These are phyloP conservation scores for Priocnemis perturbator DNA, from an alignment of 2,888 invertebrate species.

Conservation along the genomic window DNA sequence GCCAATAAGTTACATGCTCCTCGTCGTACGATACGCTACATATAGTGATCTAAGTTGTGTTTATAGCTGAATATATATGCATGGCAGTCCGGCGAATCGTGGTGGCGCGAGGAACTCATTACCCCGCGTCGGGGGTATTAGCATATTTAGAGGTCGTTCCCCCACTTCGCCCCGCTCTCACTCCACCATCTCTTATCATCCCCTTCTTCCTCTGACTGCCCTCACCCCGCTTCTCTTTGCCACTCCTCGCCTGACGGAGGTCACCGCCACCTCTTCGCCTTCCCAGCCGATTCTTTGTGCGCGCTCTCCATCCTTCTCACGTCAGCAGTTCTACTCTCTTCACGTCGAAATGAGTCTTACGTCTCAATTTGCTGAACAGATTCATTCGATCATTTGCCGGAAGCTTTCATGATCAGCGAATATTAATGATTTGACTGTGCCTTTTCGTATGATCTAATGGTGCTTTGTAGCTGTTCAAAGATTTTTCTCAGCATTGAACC, in stretches of 20 bases:
- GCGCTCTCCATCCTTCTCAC: slow-evolving; percentile 5
- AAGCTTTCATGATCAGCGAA: no score
- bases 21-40: slow-evolving; percentile 52
- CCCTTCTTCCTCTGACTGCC: slow-evolving; percentile 40
- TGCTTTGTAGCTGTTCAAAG: no score
- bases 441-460: no score
- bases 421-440: no score
- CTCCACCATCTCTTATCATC: slow-evolving; percentile 51
- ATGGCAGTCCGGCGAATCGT: slow-evolving; percentile 67
- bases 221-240: slow-evolving; percentile 15
- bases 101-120: slow-evolving; percentile 72
- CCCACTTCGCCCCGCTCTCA: slow-evolving; percentile 43
- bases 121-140: slow-evolving; percentile 69
- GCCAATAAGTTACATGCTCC: slow-evolving; percentile 51
- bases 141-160: slow-evolving; percentile 72
- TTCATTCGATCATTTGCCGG: no score
- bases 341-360: no score
- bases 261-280: slow-evolving; percentile 18
- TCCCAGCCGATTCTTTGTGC: slow-evolving; percentile 24
- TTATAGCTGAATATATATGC: slow-evolving; percentile 74
- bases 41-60: slow-evolving; percentile 68
- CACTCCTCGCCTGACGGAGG: slow-evolving; percentile 29
- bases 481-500: no score
- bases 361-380: no score
- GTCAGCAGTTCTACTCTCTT: not conserved